Evolutionary conservation across 2,113 vertebrate genomes (phyloP), one percentile per base, ranked within the genome.

Genomic region (Amblyopsis rosae): DNA sequence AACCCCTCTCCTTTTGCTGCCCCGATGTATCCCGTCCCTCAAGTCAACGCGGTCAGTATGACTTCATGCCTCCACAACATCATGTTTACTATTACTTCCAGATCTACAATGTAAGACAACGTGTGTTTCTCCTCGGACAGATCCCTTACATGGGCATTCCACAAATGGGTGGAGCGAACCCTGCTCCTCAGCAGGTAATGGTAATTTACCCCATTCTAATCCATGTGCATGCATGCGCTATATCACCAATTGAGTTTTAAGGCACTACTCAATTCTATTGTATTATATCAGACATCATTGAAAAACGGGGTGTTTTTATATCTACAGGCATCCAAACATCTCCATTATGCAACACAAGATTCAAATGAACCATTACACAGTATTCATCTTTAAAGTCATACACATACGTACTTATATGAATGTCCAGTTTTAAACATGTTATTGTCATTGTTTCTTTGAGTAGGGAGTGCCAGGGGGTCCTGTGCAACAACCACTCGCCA

Each of bases 121-220:
- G 53, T 66, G 4, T 56, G 1, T 41, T 1, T 65, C 0, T 69
- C 16, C 64, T 61, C 48, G 59, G 11, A 53, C 60, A 88, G 79
- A n/a, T 64, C 60, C 81, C 86, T 61, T 70, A 73, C 12, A 56
- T 78, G 50, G 74, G 71, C 19, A 45, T 67, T 48, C 86, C 86
- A 41, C 90, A 89, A 26, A 79, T 83, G 86, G 61, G 57, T 3
- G 86, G 58, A 47, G 11, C 78, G 59, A 85, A 80, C 70, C 76
- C 70, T 59, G 74, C 63, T 53, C 88, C 82, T 70, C 86, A 88
- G 62, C 74, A 82, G 55, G 61, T 53, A 10, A 70, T 77, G 86
- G 89, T 88, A 85, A 72, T 5, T 4, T n/a, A 58, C 10, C 46
- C 17, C 60, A 9, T 12, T 57, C 26, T 26, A 26, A 26, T 26